phyloP scores from a whole-genome alignment of 2,113 vertebrate species.

The Myrmecobius fasciatus region DNA sequence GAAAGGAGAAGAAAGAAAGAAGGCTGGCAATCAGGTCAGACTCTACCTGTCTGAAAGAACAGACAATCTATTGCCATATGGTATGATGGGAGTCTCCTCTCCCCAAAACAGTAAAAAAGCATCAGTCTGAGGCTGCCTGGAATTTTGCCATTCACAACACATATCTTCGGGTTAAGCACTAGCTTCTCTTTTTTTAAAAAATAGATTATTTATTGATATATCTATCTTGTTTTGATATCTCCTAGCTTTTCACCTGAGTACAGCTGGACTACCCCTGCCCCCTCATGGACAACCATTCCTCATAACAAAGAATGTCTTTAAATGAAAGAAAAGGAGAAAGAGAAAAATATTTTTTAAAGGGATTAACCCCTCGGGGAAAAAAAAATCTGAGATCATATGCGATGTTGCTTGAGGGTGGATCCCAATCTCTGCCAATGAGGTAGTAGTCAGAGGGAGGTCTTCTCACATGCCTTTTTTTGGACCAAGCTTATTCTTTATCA shows the following conservation, averaged over 20 bases:
- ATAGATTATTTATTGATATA: background rate
- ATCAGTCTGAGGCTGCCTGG: background rate
- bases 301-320: background rate
- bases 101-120: background rate
- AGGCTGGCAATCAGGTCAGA: slow-evolving; percentile 55
- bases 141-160: background rate
- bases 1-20: slow-evolving; percentile 63
- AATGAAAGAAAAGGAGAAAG: background rate
- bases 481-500: background rate
- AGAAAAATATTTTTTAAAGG: background rate
- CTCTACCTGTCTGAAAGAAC: background rate
- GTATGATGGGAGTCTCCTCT: background rate
- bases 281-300: background rate
- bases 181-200: background rate
- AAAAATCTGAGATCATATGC: background rate
- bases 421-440: background rate
- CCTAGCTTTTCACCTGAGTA: background rate
- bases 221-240: background rate
- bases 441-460: background rate
- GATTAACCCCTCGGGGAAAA: background rate
- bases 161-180: background rate
- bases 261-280: background rate
- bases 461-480: background rate
- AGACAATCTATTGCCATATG: background rate
- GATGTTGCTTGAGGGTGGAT: background rate